These are phyloP conservation scores for Steinernema hermaphroditum DNA, from an alignment of 2,888 invertebrate genomes.

Conservation along the genomic window DNA sequence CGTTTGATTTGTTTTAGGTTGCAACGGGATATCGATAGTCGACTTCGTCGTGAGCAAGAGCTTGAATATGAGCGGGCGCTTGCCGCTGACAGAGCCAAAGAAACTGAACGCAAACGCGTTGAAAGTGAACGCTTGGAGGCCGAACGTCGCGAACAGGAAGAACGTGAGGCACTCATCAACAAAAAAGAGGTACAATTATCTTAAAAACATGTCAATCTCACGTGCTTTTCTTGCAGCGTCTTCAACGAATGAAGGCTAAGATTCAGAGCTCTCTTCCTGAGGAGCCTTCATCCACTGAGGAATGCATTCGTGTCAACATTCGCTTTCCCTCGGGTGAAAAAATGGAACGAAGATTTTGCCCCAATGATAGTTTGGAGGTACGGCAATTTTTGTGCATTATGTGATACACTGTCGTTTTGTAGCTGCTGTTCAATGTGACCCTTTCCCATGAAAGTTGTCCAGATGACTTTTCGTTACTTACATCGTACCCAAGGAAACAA, in stretches of 20 bases:
- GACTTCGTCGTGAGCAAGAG: constrained; percentile 46
- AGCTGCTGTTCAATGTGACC: constrained; percentile 91
- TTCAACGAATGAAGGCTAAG: constrained; percentile 29
- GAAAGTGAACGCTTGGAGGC: constrained; percentile 65
- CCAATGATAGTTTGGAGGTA: constrained; percentile 81
- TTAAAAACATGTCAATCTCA: no score
- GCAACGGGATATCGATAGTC: constrained; percentile 41
- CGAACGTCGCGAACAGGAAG: constrained; percentile 67
- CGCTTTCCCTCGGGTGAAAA: constrained; percentile 87
- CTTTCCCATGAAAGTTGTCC: constrained; percentile 92
- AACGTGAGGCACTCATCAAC: constrained; percentile 68
- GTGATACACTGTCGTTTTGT: constrained; percentile 65
- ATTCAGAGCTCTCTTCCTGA: constrained; percentile 25
- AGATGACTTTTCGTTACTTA: constrained; percentile 71
- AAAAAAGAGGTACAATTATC: constrained; percentile 75
- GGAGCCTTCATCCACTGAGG: constrained; percentile 68
- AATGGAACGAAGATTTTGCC: constrained; percentile 83
- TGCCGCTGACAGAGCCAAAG: constrained; percentile 42
- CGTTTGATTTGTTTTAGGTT: constrained; percentile 22
- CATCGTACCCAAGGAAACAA: constrained; percentile 47
- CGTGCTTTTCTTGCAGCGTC: constrained; percentile 25
- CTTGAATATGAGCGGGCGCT: constrained; percentile 39
- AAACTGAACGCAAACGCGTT: constrained; percentile 42
- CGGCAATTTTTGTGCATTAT: constrained; percentile 43
- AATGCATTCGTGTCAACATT: constrained; percentile 82